Base-by-base conservation (phyloP, 2,797 vertebrate genomes). In the Lemur catta region DNA sequence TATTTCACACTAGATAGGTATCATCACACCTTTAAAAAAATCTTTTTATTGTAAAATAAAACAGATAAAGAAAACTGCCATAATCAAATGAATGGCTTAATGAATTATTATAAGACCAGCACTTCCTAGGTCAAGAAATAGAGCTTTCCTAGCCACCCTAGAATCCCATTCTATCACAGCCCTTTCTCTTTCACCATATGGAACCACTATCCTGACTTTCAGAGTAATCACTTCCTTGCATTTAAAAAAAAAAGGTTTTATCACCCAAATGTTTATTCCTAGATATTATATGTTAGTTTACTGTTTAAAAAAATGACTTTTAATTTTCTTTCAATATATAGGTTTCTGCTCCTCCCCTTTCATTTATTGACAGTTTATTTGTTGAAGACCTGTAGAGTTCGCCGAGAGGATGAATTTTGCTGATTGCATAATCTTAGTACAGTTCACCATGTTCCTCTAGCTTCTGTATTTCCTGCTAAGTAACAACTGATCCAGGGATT, bases 31-130 rank as follows among this genome's bases (percentile, higher is more conserved):
- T 84, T 91, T 35, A 1, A 0, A 41, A 69, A 76, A n/a, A n/a
- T 61, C 2, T 90, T n/a, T 92, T 50, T 63, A 8, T 57, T 79
- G 5, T 96, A 89, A 91, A 87, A 65, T 71, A 63, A 89, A 93
- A 87, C 12, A 46, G 4, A 33, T 72, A 15, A 48, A 74, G 48
- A 84, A 94, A 76, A 87, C 28, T 30, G 33, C 30, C 55, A 63
- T 79, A 63, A 69, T 94, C n/a, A 91, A 57, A 18, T 82, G 30
- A 69, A 43, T 26, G n/a, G 4, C 22, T 63, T 75, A 55, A n/a
- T 30, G 10, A 86, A 50, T 84, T 41, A 3, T 24, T 74, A 0
- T 28, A 63, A 87, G 75, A 95, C 43, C 52, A 84, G 0, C 13
- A 30, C 33, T 46, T 35, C 57, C 71, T 35, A 69, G 75, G 30